Conservation (phyloP, 2,113 vertebrate genomes). For the Hipposideros armiger region DNA sequence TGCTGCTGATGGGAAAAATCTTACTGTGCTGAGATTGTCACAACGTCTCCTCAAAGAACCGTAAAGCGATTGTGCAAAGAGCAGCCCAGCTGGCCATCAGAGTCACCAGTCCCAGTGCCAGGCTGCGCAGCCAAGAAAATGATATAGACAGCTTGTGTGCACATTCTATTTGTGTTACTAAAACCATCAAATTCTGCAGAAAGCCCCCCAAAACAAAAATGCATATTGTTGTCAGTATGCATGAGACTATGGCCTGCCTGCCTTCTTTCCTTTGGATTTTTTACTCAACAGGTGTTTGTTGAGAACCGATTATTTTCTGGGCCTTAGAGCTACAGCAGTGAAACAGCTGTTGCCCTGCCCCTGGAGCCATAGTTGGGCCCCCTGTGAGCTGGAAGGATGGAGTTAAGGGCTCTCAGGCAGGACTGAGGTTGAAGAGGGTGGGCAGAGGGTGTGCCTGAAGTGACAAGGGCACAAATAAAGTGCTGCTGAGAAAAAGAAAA, state of each 20-base stretch:
- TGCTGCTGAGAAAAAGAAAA: not conserved
- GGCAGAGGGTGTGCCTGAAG: not conserved
- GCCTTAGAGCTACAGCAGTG: not conserved
- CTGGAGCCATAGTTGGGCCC: not conserved
- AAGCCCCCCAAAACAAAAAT: not conserved
- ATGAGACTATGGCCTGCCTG: not conserved
- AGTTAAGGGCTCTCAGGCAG: not conserved
- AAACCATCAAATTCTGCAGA: no score
- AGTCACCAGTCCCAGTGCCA: no score
- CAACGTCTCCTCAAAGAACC: no score
- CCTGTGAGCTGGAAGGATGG: not conserved
- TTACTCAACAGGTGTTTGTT: constrained; percentile 26
- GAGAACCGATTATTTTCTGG: not conserved
- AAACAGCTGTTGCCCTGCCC: not conserved
- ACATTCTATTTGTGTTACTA: no score
- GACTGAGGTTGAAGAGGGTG: not conserved
- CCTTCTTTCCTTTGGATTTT: not conserved
- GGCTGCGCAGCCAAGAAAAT: no score
- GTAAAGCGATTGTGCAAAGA: no score
- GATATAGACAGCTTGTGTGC: no score
- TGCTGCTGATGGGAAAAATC: no score
- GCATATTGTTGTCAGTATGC: not conserved
- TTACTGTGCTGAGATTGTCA: no score
- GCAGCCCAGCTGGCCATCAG: no score
- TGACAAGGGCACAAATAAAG: not conserved